Conservation (phyloP, 2,888 invertebrate species). For the Glyphotaelius pellucidus region DNA sequence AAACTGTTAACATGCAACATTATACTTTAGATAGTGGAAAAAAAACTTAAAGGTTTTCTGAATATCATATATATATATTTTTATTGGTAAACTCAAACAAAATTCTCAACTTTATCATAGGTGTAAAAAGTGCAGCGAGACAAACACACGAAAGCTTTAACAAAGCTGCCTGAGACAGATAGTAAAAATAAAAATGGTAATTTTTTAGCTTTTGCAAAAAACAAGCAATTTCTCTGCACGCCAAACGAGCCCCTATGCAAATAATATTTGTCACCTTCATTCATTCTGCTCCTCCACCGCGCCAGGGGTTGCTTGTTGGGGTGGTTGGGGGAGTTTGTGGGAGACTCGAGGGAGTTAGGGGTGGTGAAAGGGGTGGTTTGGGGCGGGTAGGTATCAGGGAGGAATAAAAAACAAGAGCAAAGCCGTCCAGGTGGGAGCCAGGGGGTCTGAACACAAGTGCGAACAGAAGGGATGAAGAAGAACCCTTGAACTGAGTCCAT, state of each 20-base stretch:
- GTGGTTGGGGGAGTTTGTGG: neutral
- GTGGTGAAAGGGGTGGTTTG: neutral
- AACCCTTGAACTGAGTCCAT: slow-evolving; percentile 9
- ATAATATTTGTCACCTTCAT: slow-evolving; percentile 34
- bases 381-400: neutral
- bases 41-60: neutral
- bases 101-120: neutral
- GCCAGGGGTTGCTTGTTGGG: neutral
- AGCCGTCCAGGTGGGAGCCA: slow-evolving; percentile 3
- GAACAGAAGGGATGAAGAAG: slow-evolving; percentile 9
- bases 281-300: neutral
- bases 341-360: neutral
- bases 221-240: neutral
- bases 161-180: neutral
- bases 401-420: slow-evolving; percentile 33
- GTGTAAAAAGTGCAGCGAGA: neutral
- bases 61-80: neutral
- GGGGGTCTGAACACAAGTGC: neutral
- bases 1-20: neutral
- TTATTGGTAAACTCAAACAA: neutral
- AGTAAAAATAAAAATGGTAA: neutral
- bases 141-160: neutral
- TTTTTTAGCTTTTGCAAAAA: slow-evolving; percentile 2
- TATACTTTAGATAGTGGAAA: neutral
- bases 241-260: slow-evolving; percentile 20